Base-by-base conservation (phyloP, 2,113 vertebrate genomes). In the Tragelaphus scriptus region DNA sequence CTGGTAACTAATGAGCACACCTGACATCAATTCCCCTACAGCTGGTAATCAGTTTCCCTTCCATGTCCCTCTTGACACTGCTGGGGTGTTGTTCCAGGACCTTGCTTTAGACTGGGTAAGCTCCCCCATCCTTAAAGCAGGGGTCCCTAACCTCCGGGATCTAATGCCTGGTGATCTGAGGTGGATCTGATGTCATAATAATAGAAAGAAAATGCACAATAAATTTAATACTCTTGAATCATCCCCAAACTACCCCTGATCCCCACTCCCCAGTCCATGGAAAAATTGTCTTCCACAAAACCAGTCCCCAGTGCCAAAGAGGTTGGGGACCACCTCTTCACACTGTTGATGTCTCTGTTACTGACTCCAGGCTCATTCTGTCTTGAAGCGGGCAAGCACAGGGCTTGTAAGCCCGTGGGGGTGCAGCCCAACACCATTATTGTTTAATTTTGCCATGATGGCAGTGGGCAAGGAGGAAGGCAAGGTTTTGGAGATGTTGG, bases 31-130 rank as follows among this genome's bases (percentile, higher is more conserved):
- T 53, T 81, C 79, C 47, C 49, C 79, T 81, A 81, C 28, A 53
- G 28, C 47, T 53, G 79, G 28, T 53, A 21, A 21, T 47, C 40
- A 79, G 25, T 19, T 51, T 53, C 17, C 49, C 28, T 30, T 19
- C 28, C 9, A 11, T 12, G 17, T 53, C 79, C 8, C 1, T 1
- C 49, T 32, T 19, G 5, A 5, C 16, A 53, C 49, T 21, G 3
- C 49, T 81, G 10, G 49, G 28, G 79, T 81, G 79, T 81, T 19
- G 79, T 30, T 53, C 30, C 49, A 81, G 49, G 79, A 81, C 49
- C 79, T 51, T 53, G 28, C 49, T 81, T 81, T 44, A 81, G 79
- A 53, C 9, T 11, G 44, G 47, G 79, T 81, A 81, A 81, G 28
- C 30, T 81, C 17, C 30, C 79, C 28, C 30, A 21, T 53, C 49